Conservation (phyloP, 2,888 invertebrate species). For the Dyspetes luteomarginatus region DNA sequence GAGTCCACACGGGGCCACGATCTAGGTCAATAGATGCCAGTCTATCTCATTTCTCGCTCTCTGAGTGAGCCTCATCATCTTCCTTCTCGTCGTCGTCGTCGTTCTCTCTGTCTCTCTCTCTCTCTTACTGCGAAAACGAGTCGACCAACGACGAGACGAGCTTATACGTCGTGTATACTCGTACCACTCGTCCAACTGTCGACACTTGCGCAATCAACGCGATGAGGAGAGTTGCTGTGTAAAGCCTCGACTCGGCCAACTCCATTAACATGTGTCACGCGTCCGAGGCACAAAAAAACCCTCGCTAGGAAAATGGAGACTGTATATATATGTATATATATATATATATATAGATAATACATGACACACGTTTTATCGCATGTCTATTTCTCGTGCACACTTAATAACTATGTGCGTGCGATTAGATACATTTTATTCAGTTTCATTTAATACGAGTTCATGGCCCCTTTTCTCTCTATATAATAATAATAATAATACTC, state of each 20-base stretch:
- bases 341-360: too few relatives aligned
- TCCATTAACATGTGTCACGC: conserved; percentile 62
- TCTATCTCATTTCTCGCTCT: conserved; percentile 53
- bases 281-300: conserved; percentile 48
- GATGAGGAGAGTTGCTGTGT: background rate
- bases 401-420: conserved; percentile 6
- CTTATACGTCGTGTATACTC: conserved; percentile 23
- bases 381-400: too few relatives aligned
- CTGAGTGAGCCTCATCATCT: too few relatives aligned
- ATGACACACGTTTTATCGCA: too few relatives aligned
- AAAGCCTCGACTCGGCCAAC: conserved; percentile 55
- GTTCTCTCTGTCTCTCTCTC: conserved; percentile 18
- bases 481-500: background rate
- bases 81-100: background rate
- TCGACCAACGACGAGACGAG: conserved; percentile 42
- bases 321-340: too few relatives aligned
- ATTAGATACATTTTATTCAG: background rate
- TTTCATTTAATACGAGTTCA: conserved; percentile 15
- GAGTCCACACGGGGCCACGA: conserved; percentile 70
- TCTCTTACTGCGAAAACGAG: conserved; percentile 39
- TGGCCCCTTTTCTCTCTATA: background rate
- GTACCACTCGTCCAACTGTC: conserved; percentile 55
- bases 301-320: conserved; percentile 50
- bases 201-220: conserved; percentile 60
- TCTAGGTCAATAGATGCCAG: conserved; percentile 77